A percentile compares a stretch with the other conserved stretches of the same genome.
Conservation (phyloP, 1,140 invertebrate genomes). For the Drosophila sp. region DNA sequence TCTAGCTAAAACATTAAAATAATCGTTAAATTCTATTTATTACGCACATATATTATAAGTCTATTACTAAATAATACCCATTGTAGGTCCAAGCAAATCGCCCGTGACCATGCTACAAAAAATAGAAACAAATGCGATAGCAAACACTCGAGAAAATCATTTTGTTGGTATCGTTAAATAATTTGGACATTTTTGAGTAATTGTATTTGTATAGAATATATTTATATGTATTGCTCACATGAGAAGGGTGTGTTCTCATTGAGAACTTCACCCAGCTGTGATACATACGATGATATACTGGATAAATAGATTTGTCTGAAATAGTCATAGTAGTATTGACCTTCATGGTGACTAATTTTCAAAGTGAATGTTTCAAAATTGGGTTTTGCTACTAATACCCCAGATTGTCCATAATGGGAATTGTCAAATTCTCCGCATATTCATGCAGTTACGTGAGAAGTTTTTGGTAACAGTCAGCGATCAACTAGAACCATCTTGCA, state of each 20-base stretch:
- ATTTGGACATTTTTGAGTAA: slow-evolving; percentile 44
- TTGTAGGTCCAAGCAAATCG: slow-evolving; percentile 48
- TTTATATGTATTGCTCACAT: slow-evolving; percentile 12
- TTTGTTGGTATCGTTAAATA: slow-evolving; percentile 34
- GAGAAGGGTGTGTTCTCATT: slow-evolving; percentile 43
- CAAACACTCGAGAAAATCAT: slow-evolving; percentile 1
- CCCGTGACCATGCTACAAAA: slow-evolving; percentile 60
- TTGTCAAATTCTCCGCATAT: slow-evolving; percentile 37
- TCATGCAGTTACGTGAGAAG: slow-evolving; percentile 21
- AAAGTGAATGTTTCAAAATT: slow-evolving; percentile 54
- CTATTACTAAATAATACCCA: slow-evolving; percentile 16
- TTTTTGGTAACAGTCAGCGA: slow-evolving; percentile 9
- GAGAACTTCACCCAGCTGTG: slow-evolving; percentile 44
- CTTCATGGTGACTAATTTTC: slow-evolving; percentile 55
- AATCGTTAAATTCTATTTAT: too few relatives aligned
- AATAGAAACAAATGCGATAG: slow-evolving; percentile 41
- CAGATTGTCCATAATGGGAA: slow-evolving; percentile 26
- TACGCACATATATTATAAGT: too few relatives aligned
- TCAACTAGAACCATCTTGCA: slow-evolving; percentile 22
- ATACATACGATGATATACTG: slow-evolving; percentile 5
- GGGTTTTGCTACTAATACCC: slow-evolving; percentile 22
- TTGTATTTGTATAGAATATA: not conserved
- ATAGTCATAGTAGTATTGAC: slow-evolving; percentile 46
- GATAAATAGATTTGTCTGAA: slow-evolving; percentile 25
- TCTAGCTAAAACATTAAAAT: too few relatives aligned